Conservation (phyloP, 2,113 vertebrate species). For the Larimichthys crocea region DNA sequence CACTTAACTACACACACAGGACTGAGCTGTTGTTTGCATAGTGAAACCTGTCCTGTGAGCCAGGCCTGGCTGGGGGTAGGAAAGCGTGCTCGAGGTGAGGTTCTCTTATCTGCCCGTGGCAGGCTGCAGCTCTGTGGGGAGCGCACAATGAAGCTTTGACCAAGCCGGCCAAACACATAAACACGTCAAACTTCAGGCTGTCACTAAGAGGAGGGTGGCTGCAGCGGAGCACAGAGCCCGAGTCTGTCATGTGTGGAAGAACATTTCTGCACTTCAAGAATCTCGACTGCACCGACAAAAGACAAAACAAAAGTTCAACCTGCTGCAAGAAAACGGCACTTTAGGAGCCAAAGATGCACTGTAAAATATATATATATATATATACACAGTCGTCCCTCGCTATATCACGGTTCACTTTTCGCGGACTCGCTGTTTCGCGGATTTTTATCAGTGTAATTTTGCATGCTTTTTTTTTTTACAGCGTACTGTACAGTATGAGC, state of each 20-base stretch:
- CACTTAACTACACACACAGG: slow-evolving; percentile 24
- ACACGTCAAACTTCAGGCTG: slow-evolving; percentile 55
- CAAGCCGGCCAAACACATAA: slow-evolving; percentile 16
- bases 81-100: slow-evolving; percentile 55
- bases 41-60: slow-evolving; percentile 53
- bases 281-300: neutral
- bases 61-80: slow-evolving; percentile 8
- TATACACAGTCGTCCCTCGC: too few relatives aligned
- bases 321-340: neutral
- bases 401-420: too few relatives aligned
- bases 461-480: too few relatives aligned
- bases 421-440: too few relatives aligned
- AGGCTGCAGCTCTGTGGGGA: slow-evolving; percentile 47
- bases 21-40: slow-evolving; percentile 54
- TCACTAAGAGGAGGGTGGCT: neutral
- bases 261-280: neutral
- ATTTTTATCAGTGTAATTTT: too few relatives aligned
- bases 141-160: slow-evolving; percentile 58
- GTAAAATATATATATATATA: too few relatives aligned
- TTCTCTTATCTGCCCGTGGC: slow-evolving; percentile 66
- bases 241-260: neutral
- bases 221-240: neutral
- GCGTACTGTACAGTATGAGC: too few relatives aligned
- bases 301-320: neutral
- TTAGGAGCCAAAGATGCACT: too few relatives aligned